phyloP scores from a whole-genome alignment of 2,888 invertebrate species.

The Drosophila monieri region DNA sequence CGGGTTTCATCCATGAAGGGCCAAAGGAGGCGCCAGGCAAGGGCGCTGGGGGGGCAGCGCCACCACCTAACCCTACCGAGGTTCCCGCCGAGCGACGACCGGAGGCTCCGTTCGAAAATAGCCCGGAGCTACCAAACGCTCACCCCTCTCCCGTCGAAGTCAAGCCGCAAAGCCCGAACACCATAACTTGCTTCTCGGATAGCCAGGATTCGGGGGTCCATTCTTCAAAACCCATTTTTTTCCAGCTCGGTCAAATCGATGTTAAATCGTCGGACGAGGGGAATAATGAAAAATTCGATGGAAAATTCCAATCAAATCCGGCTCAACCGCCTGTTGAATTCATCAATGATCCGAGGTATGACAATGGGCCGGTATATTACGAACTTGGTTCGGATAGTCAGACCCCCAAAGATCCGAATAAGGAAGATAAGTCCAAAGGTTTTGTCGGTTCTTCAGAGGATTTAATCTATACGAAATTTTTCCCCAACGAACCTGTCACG shows the following conservation, averaged over 20 bases:
- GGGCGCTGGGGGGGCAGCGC: neutral
- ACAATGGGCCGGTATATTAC: neutral
- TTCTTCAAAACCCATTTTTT: neutral
- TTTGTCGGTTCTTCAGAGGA: neutral
- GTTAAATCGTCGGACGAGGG: neutral
- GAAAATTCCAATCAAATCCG: neutral
- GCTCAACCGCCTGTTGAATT: neutral
- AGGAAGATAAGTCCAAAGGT: neutral
- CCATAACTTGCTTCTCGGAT: conserved; percentile 13
- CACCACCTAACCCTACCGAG: conserved; percentile 23
- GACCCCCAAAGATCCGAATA: neutral
- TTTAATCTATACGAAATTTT: neutral
- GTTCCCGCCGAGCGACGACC: conserved; percentile 24
- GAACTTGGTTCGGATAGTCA: neutral
- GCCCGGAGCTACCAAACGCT: conserved; percentile 26
- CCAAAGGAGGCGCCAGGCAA: neutral
- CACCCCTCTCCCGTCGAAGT: conserved; percentile 18
- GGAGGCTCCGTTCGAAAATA: conserved; percentile 30
- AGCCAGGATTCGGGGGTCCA: neutral
- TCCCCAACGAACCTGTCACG: neutral
- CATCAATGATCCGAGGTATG: neutral
- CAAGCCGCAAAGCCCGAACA: conserved; percentile 18
- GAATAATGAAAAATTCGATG: neutral
- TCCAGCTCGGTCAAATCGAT: neutral
- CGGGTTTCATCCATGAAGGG: neutral